A percentile compares a stretch with the other conserved stretches of the same genome.
Evolutionary conservation across 2,113 vertebrate species (phyloP).

Genomic region (Aspiorhynchus laticeps): DNA sequence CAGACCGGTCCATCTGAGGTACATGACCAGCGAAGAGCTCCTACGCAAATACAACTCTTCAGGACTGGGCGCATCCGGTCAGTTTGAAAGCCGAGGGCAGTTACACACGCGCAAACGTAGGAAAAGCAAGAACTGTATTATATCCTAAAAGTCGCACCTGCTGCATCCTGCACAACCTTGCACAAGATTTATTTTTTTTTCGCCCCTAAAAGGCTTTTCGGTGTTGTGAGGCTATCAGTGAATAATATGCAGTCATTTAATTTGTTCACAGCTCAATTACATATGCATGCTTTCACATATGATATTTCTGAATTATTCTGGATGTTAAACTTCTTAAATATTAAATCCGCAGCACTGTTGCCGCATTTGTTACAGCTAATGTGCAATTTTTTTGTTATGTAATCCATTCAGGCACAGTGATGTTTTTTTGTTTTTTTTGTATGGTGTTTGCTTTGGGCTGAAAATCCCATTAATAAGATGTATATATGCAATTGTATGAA

Average conservation of each 20-base stretch:
- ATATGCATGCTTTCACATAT: slow-evolving; percentile 68
- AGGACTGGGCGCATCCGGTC: slow-evolving; percentile 81
- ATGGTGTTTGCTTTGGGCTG: slow-evolving; percentile 61
- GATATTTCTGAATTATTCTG: slow-evolving; percentile 61
- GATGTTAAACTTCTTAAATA: slow-evolving; percentile 58
- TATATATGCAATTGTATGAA: slow-evolving; percentile 78
- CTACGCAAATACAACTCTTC: slow-evolving; percentile 90
- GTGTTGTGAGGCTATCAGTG: slow-evolving; percentile 66
- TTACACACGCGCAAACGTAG: slow-evolving; percentile 91
- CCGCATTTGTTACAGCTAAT: slow-evolving; percentile 57
- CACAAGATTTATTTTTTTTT: slow-evolving; percentile 36
- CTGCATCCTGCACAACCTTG: slow-evolving; percentile 24
- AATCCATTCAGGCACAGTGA: slow-evolving; percentile 56
- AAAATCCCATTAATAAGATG: slow-evolving; percentile 70
- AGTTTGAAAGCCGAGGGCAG: slow-evolving; percentile 81
- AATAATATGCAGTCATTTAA: slow-evolving; percentile 64
- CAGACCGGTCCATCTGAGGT: slow-evolving; percentile 88
- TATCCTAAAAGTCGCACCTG: slow-evolving; percentile 80
- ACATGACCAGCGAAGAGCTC: slow-evolving; percentile 93
- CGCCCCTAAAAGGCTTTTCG: slow-evolving; percentile 60
- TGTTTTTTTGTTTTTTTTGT: slow-evolving; percentile 56
- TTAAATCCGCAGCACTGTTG: slow-evolving; percentile 53
- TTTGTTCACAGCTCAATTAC: slow-evolving; percentile 65
- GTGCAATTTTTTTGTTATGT: slow-evolving; percentile 65
- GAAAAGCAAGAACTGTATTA: slow-evolving; percentile 99